These are phyloP conservation scores for Rhogogaster chlorosoma DNA, from an alignment of 2,888 invertebrate genomes.

Conservation along the genomic window DNA sequence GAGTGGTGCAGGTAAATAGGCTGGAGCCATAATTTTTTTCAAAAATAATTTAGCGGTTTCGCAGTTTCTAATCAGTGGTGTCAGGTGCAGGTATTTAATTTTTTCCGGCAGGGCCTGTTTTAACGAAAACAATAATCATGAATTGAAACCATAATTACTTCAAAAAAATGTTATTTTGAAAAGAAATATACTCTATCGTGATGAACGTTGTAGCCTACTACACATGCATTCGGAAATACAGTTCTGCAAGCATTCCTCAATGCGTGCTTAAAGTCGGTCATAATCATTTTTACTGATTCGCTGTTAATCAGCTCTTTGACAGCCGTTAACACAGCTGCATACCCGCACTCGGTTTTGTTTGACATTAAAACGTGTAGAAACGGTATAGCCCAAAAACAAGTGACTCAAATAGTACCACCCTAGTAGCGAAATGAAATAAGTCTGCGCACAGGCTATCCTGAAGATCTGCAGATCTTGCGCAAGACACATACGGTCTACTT, in stretches of 20 bases:
- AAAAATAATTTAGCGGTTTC: constrained; percentile 37
- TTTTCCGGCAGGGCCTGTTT: constrained; percentile 44
- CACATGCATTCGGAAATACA: not conserved
- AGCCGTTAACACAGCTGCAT: constrained; percentile 25
- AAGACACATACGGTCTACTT: no score
- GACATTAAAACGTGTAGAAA: constrained; percentile 30
- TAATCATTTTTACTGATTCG: not conserved
- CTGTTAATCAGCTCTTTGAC: not conserved
- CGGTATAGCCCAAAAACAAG: constrained; percentile 39
- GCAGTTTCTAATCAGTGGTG: not conserved
- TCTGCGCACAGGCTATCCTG: no score
- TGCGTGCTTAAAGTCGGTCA: not conserved
- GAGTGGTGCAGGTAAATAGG: constrained; percentile 46
- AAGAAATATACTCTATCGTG: not conserved
- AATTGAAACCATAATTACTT: no score
- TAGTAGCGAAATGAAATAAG: no score
- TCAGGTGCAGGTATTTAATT: constrained; percentile 15
- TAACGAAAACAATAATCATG: not conserved
- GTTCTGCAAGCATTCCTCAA: not conserved
- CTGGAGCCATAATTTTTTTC: constrained; percentile 51
- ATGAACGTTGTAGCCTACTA: not conserved
- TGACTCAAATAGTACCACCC: not conserved
- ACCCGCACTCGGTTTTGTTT: constrained; percentile 28
- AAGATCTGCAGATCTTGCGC: no score
- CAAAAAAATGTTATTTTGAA: not conserved